Evolutionary conservation across 2,888 invertebrate species (phyloP).

Genomic region (Cheilosia urbana): DNA sequence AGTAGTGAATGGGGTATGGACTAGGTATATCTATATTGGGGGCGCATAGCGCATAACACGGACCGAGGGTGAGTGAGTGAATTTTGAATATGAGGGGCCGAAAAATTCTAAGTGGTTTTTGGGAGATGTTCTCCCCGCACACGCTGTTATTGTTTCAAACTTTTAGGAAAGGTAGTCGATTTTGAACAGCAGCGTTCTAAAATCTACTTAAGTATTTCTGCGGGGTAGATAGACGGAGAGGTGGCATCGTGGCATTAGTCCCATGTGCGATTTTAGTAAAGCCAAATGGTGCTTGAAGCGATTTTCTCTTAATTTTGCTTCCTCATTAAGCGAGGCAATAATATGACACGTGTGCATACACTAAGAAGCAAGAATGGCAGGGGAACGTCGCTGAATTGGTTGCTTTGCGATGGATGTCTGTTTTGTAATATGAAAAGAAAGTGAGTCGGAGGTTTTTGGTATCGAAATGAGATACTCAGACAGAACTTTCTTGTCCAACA

Average conservation of each 20-base stretch:
- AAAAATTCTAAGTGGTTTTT: constrained; percentile 54
- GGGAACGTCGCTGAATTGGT: no score
- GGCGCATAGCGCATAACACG: neutral
- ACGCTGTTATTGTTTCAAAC: neutral
- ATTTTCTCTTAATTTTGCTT: neutral
- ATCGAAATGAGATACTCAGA: no score
- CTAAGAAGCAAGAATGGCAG: no score
- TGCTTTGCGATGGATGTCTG: no score
- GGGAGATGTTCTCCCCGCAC: neutral
- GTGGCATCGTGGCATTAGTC: neutral
- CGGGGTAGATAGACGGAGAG: neutral
- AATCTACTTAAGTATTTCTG: neutral
- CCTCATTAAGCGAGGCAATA: neutral
- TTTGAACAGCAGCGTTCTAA: neutral
- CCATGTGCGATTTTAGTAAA: neutral
- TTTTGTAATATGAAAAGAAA: no score
- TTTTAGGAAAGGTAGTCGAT: neutral
- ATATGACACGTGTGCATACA: no score
- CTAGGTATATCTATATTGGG: no score
- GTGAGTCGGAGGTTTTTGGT: no score
- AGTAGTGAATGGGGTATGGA: constrained; percentile 19
- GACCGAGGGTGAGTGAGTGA: constrained; percentile 19
- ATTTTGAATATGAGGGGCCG: constrained; percentile 59
- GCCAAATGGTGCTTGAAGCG: neutral
- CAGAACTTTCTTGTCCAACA: no score